These are phyloP conservation scores for Microplitis manilae DNA, from an alignment of 2,888 invertebrate species.

Conservation along the genomic window DNA sequence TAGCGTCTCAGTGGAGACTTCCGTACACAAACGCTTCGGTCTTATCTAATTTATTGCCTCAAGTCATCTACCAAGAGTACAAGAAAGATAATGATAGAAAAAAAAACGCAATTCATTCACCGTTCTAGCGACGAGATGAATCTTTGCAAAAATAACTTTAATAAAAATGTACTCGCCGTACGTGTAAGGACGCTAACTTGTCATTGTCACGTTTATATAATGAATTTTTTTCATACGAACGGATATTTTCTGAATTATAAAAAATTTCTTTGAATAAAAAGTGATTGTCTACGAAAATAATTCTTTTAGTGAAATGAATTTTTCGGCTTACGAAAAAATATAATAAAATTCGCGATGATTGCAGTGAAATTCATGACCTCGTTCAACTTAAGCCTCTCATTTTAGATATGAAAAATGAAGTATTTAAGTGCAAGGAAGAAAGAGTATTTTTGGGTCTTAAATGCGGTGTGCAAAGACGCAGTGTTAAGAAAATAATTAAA, in stretches of 20 bases:
- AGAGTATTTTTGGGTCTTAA: conserved; percentile 26
- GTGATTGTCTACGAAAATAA: conserved; percentile 2
- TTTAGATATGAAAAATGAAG: neutral
- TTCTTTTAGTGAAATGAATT: neutral
- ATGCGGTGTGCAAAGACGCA: neutral
- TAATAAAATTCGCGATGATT: neutral
- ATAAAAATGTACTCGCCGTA: conserved; percentile 16
- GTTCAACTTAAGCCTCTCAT: conserved; percentile 20
- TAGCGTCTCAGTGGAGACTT: conserved; percentile 37
- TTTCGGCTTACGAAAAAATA: neutral
- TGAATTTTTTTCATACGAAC: neutral
- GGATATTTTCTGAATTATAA: neutral
- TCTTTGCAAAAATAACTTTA: conserved; percentile 1
- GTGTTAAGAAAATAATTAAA: neutral
- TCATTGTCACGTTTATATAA: conserved; percentile 14
- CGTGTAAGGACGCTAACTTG: conserved; percentile 1
- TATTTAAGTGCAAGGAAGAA: neutral
- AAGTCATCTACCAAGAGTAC: conserved; percentile 31
- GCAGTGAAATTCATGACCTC: conserved; percentile 18
- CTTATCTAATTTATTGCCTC: conserved; percentile 36
- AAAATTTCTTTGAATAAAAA: neutral
- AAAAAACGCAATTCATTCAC: conserved; percentile 19
- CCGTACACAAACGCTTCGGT: conserved; percentile 31
- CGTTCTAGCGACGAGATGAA: conserved; percentile 3
- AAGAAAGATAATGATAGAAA: conserved; percentile 26